These are phyloP conservation scores for Drosophila nikananu DNA, from an alignment of 1,140 invertebrate species.

Conservation along the genomic window DNA sequence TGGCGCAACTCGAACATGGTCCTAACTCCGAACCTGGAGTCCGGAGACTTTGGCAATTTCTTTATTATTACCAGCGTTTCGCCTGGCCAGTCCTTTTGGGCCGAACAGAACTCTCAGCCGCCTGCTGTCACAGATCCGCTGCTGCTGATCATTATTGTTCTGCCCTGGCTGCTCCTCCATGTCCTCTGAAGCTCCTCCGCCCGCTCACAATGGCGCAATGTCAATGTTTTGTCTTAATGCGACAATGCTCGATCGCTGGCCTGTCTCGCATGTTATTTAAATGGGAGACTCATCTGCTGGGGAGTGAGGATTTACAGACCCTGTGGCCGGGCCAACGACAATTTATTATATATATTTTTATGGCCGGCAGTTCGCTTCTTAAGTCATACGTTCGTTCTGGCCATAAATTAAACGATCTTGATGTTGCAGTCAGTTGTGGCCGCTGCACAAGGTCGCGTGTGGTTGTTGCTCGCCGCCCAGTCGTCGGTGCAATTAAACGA, in stretches of 20 bases:
- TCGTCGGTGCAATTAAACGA: slow-evolving; percentile 73
- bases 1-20: slow-evolving; percentile 49
- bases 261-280: slow-evolving; percentile 74
- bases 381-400: slow-evolving; percentile 78
- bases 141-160: slow-evolving; percentile 79
- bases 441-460: slow-evolving; percentile 65
- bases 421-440: slow-evolving; percentile 14
- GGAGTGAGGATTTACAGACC: slow-evolving; percentile 65
- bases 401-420: slow-evolving; percentile 75
- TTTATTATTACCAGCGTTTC: slow-evolving; percentile 79
- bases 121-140: slow-evolving; percentile 71
- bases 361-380: slow-evolving; percentile 69
- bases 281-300: slow-evolving; percentile 41
- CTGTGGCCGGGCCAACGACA: slow-evolving; percentile 21
- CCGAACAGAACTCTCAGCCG: slow-evolving; percentile 40
- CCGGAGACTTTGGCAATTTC: slow-evolving; percentile 65
- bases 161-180: slow-evolving; percentile 25
- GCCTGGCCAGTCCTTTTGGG: slow-evolving; percentile 78
- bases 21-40: slow-evolving; percentile 21
- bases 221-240: slow-evolving; percentile 83
- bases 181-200: slow-evolving; percentile 13
- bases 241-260: slow-evolving; percentile 59
- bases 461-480: slow-evolving; percentile 33
- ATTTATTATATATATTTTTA: slow-evolving; percentile 66
- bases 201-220: slow-evolving; percentile 72